phyloP scores from a whole-genome alignment of 2,113 vertebrate genomes.

The Salvelinus namaycush region DNA sequence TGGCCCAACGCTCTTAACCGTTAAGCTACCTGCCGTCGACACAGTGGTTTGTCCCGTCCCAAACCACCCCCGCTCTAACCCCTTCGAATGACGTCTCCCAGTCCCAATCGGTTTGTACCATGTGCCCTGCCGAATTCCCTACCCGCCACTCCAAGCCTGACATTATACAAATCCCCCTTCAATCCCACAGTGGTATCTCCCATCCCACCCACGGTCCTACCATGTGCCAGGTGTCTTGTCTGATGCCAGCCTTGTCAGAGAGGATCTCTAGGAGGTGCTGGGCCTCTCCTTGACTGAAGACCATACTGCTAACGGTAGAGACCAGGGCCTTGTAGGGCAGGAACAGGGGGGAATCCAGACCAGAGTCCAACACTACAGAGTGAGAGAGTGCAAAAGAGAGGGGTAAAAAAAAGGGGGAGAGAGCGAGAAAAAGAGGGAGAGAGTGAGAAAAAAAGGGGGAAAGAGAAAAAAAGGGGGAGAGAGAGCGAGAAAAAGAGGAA shows the following conservation, averaged over 20 bases:
- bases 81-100: too few species aligned
- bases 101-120: too few species aligned
- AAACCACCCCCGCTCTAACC: too few species aligned
- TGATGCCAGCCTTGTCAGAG: slow-evolving; percentile 82
- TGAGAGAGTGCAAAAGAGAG: too few species aligned
- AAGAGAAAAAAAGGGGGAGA: too few species aligned
- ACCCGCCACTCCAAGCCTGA: background rate
- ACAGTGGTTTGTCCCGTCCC: too few species aligned
- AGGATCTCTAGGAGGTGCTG: slow-evolving; percentile 91
- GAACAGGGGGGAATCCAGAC: slow-evolving; percentile 75
- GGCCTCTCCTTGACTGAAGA: slow-evolving; percentile 87
- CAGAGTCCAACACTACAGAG: slow-evolving; percentile 41
- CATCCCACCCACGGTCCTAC: slow-evolving; percentile 54
- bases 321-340: slow-evolving; percentile 88
- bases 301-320: slow-evolving; percentile 85
- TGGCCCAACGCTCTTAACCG: too few species aligned
- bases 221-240: slow-evolving; percentile 91
- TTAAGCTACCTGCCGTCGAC: too few species aligned
- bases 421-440: too few species aligned
- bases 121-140: too few species aligned
- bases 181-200: background rate
- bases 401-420: background rate
- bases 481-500: too few species aligned
- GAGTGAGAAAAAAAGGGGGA: background rate
- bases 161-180: too few species aligned